These are phyloP conservation scores for Drosophila teissieri DNA, from an alignment of 1,140 invertebrate species.

Conservation along the genomic window DNA sequence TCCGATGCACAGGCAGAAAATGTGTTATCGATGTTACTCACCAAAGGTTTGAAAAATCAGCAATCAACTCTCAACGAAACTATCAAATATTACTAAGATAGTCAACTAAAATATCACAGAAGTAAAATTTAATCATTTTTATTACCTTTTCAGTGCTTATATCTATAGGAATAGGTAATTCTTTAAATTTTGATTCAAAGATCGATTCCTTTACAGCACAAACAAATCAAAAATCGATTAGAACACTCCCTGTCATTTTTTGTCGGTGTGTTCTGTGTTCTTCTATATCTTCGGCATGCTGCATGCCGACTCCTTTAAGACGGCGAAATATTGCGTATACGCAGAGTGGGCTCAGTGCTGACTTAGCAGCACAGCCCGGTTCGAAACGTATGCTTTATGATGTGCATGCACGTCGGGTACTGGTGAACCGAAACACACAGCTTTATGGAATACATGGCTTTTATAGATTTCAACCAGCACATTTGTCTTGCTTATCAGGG, in stretches of 20 bases:
- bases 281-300: slow-evolving; percentile 34
- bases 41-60: not conserved
- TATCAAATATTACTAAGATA: too few species aligned
- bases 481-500: slow-evolving; percentile 77
- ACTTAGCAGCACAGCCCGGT: slow-evolving; percentile 67
- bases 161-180: too few species aligned
- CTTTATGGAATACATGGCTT: slow-evolving; percentile 46
- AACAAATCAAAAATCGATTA: not conserved
- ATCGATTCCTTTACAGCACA: too few species aligned
- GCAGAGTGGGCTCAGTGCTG: slow-evolving; percentile 46
- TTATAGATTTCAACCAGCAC: slow-evolving; percentile 76
- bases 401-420: slow-evolving; percentile 45
- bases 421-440: slow-evolving; percentile 32
- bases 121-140: too few species aligned
- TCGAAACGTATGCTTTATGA: slow-evolving; percentile 69
- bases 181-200: too few species aligned
- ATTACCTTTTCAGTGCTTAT: too few species aligned
- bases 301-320: slow-evolving; percentile 50
- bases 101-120: too few species aligned
- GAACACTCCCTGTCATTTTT: not conserved
- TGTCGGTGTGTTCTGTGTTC: slow-evolving; percentile 5
- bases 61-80: too few species aligned
- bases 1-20: slow-evolving; percentile 14
- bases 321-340: slow-evolving; percentile 67
- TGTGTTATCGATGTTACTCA: not conserved